Base-by-base conservation (phyloP, 2,888 invertebrate genomes). In the Junonia oenone region DNA sequence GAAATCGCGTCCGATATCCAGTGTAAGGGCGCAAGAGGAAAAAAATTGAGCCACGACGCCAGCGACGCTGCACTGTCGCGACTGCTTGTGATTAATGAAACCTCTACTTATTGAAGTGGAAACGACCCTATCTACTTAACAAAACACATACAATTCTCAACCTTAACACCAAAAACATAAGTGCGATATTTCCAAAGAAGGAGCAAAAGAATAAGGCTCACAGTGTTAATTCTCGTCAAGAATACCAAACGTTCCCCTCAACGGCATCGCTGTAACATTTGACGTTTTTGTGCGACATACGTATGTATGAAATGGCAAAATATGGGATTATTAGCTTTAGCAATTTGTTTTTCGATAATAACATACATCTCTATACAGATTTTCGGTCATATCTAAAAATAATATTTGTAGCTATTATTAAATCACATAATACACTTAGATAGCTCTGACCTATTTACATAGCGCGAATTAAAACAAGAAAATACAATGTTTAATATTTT, bases 201-300 rank as follows among this genome's bases (percentile, higher is more conserved):
- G 5, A 5, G n/a, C 15, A 26, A 22, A 40, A 13, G n/a, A 33
- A 31, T 60, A 58, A 58, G n/a, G 13, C 1, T 15, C 2, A 19
- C n/a, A 15, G 62, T 50, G 37, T 53, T 45, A 52, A 47, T 40
- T 40, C 55, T 49, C 56, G 60, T 75, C 72, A 75, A 78, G 84
- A 87, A 88, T 87, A 88, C 84, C 86, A 85, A 89, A 83, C 83
- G 81, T 83, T 84, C 87, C 88, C 89, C 87, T 86, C 85, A 77
- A 75, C 83, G 76, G 86, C 84, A 77, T 75, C 83, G 76, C 80
- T 82, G 83, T 87, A 88, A 84, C 88, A 87, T 90, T 90, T 90
- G 89, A 87, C 87, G 86, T 88, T 85, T 88, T 87, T 86, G 86
- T 84, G 80, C 82, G 77, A 80, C 78, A 72, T 69, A 83, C 74